Evolutionary conservation across 2,113 vertebrate species (phyloP).

Genomic region (Anarhynchus alexandrinus): DNA sequence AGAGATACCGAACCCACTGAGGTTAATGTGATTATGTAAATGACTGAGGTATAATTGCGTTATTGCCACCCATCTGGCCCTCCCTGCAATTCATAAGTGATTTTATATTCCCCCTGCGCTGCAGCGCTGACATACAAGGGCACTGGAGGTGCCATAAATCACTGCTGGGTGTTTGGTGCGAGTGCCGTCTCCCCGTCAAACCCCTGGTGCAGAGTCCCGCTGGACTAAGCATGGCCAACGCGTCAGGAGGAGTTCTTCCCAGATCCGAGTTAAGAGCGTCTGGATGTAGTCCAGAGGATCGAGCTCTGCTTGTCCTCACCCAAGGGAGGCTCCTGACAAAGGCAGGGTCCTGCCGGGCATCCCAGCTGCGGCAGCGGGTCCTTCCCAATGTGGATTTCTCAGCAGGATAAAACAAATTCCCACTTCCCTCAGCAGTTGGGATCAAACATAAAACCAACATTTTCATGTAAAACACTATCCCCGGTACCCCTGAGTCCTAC

Average conservation of each 20-base stretch:
- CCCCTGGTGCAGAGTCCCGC: not conserved
- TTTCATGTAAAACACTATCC: not conserved
- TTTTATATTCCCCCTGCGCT: not conserved
- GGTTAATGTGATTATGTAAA: constrained; percentile 58
- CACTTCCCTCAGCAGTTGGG: not conserved
- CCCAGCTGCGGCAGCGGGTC: not conserved
- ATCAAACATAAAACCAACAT: not conserved
- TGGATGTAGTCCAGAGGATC: not conserved
- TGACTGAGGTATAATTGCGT: constrained; percentile 15
- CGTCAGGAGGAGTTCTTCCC: not conserved
- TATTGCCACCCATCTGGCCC: constrained; percentile 44
- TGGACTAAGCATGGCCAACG: rapidly evolving
- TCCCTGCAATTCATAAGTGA: not conserved
- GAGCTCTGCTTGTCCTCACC: not conserved
- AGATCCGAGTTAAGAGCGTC: not conserved
- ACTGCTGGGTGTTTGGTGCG: not conserved
- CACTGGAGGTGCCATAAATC: constrained; percentile 3
- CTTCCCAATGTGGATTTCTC: not conserved
- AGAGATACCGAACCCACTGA: not conserved
- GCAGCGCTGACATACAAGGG: not conserved
- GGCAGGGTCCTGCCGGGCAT: not conserved
- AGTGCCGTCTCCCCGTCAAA: not conserved
- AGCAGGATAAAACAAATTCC: not conserved
- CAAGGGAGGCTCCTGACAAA: not conserved
- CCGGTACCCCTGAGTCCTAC: not conserved